These are phyloP conservation scores for Columbina picui DNA, from an alignment of 2,113 vertebrate species.

Conservation along the genomic window DNA sequence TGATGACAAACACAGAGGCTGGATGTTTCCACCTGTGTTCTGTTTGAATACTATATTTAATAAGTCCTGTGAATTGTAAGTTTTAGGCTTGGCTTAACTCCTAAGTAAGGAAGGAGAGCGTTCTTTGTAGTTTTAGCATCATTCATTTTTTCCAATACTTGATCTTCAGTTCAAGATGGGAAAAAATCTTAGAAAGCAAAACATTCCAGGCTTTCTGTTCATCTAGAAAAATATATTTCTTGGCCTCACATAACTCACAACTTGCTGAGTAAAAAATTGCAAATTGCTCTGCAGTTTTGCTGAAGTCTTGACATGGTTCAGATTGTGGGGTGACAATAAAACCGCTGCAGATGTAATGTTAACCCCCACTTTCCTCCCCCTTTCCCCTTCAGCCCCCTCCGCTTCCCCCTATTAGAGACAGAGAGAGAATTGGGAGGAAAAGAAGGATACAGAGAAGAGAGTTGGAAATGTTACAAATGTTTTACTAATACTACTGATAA, in stretches of 20 bases:
- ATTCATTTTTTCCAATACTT: not conserved
- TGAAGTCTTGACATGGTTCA: too few relatives aligned
- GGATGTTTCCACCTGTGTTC: not conserved
- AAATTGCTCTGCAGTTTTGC: not conserved
- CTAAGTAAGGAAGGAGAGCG: not conserved
- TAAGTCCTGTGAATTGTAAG: not conserved
- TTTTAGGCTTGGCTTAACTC: not conserved
- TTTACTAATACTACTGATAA: too few relatives aligned
- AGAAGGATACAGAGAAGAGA: too few relatives aligned
- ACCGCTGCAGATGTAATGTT: too few relatives aligned
- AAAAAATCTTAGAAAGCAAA: slow-evolving; percentile 47
- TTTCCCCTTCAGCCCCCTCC: too few relatives aligned
- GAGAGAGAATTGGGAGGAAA: too few relatives aligned
- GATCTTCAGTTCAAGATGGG: not conserved
- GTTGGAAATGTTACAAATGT: too few relatives aligned
- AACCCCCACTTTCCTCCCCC: too few relatives aligned
- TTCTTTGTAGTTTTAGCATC: not conserved
- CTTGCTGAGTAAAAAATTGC: not conserved
- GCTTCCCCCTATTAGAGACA: too few relatives aligned
- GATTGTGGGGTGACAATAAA: too few relatives aligned
- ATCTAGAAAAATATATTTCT: slow-evolving; percentile 48
- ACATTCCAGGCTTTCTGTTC: slow-evolving; percentile 10
- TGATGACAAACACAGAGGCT: not conserved
- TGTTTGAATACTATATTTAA: not conserved
- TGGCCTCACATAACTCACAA: not conserved